Conservation (phyloP, 2,797 vertebrate species). For the Leptoclinus maculatus region DNA sequence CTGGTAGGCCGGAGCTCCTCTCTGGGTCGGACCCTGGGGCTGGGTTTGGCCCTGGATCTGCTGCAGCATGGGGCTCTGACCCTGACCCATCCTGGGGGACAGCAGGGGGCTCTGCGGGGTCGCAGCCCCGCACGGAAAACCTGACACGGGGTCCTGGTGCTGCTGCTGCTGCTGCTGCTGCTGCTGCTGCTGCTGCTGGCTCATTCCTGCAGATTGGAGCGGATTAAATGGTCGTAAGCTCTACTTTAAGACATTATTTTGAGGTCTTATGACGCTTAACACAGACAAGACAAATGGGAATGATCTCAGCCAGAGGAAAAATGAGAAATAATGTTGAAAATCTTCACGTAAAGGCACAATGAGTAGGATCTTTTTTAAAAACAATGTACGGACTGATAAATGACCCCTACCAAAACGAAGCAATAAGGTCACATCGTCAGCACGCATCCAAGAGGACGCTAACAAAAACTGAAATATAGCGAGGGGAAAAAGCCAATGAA, state of each 20-base stretch:
- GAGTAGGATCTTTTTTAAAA: too few species aligned
- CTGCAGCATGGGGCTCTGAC: constrained; percentile 84
- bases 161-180: constrained; percentile 81
- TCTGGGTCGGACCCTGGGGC: constrained; percentile 75
- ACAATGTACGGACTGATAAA: too few species aligned
- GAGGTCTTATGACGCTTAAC: background rate
- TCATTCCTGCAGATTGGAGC: constrained; percentile 84
- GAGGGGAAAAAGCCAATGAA: too few species aligned
- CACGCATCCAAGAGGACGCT: background rate
- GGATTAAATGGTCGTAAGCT: too few species aligned
- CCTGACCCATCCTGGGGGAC: constrained; percentile 94
- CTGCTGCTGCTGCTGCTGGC: constrained; percentile 91
- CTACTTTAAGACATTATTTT: background rate
- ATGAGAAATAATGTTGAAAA: too few species aligned
- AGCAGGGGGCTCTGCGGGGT: constrained; percentile 95
- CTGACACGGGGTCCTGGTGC: constrained; percentile 84
- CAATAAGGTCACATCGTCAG: too few species aligned
- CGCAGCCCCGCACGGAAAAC: constrained; percentile 89
- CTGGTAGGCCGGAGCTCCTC: constrained; percentile 89
- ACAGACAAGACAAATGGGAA: background rate
- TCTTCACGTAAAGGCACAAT: too few species aligned
- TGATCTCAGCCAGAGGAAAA: background rate
- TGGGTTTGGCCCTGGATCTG: constrained; percentile 65
- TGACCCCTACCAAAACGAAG: too few species aligned
- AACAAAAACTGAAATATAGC: too few species aligned